Base-by-base conservation (phyloP, 2,113 vertebrate species). In the Xenopus laevis region DNA sequence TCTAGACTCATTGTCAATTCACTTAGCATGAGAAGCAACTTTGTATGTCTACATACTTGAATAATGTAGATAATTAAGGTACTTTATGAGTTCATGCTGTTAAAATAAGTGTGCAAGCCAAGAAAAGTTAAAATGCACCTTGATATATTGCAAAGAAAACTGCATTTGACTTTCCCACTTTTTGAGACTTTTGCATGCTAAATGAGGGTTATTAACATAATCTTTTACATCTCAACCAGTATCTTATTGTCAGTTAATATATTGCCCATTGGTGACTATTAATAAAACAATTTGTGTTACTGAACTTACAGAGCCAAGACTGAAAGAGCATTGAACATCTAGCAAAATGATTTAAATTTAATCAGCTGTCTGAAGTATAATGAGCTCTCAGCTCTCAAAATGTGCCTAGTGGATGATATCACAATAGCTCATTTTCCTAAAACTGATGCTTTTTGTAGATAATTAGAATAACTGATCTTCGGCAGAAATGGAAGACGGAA, bases 321-420 rank as follows among this genome's bases (percentile, higher is more conserved):
- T 66, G 45, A 21, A 23, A 30, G 10, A 62, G 67, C 71, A 78
- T 71, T 55, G 68, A 71, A 78, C 23, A 77, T 46, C 70, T 61
- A 65, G 65, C 61, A 60, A 59, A 70, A 20, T 73, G 20, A 68
- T 71, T 78, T 73, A n/a, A 70, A 57, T 78, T 70, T 74, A 78
- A 69, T 72, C 74, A 80, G 44, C 65, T 75, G 73, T 75, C 73
- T 75, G 73, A 75, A 75, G 73, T 62, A 68, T 75, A 75, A 75
- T 68, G 73, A 75, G 73, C 65, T 68, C 65, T 75, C 65, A 45
- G 73, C 73, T 68, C 60, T 62, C 59, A 68, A 62, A 27, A 75
- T 69, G 55, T 68, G 58, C 62, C 65, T 68, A 62, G 73, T 52
- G 65, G 65, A 53, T 68, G 58, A 68, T 68, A 75, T 68, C 65